Percentiles rank a stretch among this genome's conserved stretches.
These are phyloP conservation scores for Gambelia wislizenii DNA, from an alignment of 2,797 vertebrate species.

Conservation along the genomic window DNA sequence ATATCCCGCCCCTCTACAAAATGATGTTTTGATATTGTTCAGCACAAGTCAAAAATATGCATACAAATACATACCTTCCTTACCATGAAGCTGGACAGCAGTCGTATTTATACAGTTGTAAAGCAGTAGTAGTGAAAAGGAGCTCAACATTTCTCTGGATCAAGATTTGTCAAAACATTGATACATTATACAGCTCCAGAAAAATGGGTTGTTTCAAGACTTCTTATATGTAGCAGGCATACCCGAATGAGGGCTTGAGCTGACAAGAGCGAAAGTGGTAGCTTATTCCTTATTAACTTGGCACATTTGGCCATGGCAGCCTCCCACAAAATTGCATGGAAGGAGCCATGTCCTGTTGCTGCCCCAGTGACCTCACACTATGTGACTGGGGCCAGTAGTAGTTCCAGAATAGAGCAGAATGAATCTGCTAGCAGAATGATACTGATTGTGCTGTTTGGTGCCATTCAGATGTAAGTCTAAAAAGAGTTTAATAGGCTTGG, in stretches of 20 bases:
- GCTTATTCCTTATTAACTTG: neutral
- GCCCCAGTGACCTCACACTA: neutral
- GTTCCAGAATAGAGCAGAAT: neutral
- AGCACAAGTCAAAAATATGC: neutral
- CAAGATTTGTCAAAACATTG: neutral
- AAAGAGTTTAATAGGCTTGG: neutral
- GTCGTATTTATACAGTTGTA: neutral
- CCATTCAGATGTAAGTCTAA: neutral
- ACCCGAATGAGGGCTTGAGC: neutral
- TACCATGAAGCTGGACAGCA: neutral
- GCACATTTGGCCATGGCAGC: neutral
- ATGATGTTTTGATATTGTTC: neutral
- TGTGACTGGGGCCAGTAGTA: neutral
- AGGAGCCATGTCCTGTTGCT: too few species aligned
- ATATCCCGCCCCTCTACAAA: too few species aligned
- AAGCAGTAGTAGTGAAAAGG: neutral
- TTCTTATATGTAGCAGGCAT: neutral
- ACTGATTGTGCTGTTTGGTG: neutral
- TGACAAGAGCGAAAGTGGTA: neutral
- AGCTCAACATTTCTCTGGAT: neutral
- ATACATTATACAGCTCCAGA: neutral
- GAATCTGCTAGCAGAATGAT: neutral
- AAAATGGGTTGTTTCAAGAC: constrained; percentile 1
- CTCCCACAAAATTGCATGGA: too few species aligned
- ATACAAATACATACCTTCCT: neutral